A percentile compares a stretch with the other conserved stretches of the same genome.
Evolutionary conservation across 2,113 vertebrate genomes (phyloP).

Genomic region (Hippolais icterina): DNA sequence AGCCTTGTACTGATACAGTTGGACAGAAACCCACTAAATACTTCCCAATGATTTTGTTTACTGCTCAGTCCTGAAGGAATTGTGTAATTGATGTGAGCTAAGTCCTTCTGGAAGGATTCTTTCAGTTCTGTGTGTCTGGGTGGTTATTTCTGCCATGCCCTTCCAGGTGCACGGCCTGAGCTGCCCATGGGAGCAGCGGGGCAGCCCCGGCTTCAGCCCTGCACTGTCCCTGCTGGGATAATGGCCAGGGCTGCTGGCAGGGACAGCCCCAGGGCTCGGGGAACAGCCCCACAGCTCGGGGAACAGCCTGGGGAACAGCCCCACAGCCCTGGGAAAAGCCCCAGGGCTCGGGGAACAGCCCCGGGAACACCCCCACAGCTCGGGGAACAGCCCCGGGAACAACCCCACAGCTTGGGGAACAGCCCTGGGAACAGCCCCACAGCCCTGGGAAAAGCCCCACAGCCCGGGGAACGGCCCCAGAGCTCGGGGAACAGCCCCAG

Average conservation of each 20-base stretch:
- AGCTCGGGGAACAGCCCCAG: not conserved
- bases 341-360: too few species aligned
- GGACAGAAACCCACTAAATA: not conserved
- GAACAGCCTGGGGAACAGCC: not conserved
- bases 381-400: too few species aligned
- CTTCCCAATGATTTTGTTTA: not conserved
- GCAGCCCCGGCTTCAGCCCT: not conserved
- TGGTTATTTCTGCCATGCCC: not conserved
- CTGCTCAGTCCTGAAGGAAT: constrained; percentile 12
- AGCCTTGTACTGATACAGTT: constrained; percentile 16
- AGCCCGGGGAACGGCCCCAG: not conserved
- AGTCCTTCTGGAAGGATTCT: constrained; percentile 58
- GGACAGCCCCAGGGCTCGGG: too few species aligned
- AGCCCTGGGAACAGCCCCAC: too few species aligned
- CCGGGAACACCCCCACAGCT: not conserved
- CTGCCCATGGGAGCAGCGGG: accelerated
- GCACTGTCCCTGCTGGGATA: accelerated
- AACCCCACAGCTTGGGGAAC: too few species aligned
- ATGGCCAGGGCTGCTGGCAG: not conserved
- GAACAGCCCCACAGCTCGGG: too few species aligned
- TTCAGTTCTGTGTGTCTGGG: not conserved
- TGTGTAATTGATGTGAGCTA: constrained; percentile 50
- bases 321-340: not conserved
- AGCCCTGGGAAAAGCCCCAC: not conserved
- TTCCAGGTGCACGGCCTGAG: not conserved